Evolutionary conservation across 2,113 vertebrate species (phyloP).

Genomic region (Eurystomus gularis): DNA sequence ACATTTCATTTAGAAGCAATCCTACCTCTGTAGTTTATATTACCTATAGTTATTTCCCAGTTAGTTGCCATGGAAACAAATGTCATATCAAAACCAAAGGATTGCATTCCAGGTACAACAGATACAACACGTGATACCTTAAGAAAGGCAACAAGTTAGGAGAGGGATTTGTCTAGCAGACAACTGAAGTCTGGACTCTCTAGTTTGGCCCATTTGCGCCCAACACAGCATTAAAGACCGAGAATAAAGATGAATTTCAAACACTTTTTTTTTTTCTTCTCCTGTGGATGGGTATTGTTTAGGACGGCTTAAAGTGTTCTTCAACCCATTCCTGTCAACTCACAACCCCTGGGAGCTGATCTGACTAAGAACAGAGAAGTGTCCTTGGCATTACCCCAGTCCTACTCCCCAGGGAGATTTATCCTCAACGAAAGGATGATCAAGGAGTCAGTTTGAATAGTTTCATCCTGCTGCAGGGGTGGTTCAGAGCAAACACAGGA

Average conservation of each 20-base stretch:
- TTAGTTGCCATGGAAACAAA: conserved; percentile 62
- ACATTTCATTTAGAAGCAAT: conserved; percentile 49
- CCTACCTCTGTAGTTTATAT: conserved; percentile 41
- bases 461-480: not conserved
- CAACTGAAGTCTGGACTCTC: not conserved
- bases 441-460: not conserved
- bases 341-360: not conserved
- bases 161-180: not conserved
- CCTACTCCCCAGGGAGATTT: not conserved
- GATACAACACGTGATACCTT: not conserved
- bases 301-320: not conserved
- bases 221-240: not conserved
- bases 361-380: not conserved
- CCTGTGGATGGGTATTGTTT: not conserved
- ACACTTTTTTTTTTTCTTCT: not conserved
- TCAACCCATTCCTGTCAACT: not conserved
- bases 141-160: accelerated
- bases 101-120: not conserved
- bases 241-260: not conserved
- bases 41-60: conserved; percentile 54
- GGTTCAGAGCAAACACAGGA: not conserved
- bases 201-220: not conserved
- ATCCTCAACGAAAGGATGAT: not conserved
- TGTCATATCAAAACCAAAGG: not conserved
- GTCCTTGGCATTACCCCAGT: not conserved